Evolutionary conservation across 2,888 invertebrate genomes (phyloP), one percentile per base, ranked within the genome.

Genomic region (Leptopilina drosophilae): DNA sequence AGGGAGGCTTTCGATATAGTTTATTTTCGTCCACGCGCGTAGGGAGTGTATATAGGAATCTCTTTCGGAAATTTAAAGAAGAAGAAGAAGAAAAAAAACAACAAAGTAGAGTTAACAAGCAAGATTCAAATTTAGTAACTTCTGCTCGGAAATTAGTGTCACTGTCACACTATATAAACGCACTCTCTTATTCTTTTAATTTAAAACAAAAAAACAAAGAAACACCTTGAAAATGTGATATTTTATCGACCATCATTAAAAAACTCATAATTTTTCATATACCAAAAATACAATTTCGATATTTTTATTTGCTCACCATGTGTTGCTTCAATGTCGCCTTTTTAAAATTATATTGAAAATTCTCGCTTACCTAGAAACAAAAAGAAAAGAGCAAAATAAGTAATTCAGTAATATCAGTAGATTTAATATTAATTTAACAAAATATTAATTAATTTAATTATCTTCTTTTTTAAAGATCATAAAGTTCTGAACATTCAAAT

Each of bases 341-440:
- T 3, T 46, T 1, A 8, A 5, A 5, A 46, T 46, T 9, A 46
- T 46, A 46, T 46, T 46, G 33, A 33, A 33, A 33, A 33, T 66
- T 20, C 26, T 49, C 3, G 49, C 53, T 69, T 69, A 69, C 69
- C 69, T 73, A 33, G 8, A 73, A 20, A 73, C 69, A 73, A 33
- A 73, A 12, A 69, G 20, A 49, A 26, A 49, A 33, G 33, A 33
- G 33, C 0, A 33, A 33, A 33, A 33, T 33, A 33, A 33, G 33
- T 33, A 33, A 33, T 33, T 33, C 33, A 33, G 33, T 33, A 33
- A 33, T n/a, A n/a, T 4, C 33, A 2, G 33, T 5, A 3, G 33
- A 33, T 33, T 33, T 33, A 33, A 33, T 33, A 33, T 33, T 26
- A 26, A 26, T 26, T 26, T 26, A 26, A 2, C 26, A 26, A 26